These are phyloP conservation scores for Pseudochromis fuscus DNA, from an alignment of 2,797 vertebrate species.

Conservation along the genomic window DNA sequence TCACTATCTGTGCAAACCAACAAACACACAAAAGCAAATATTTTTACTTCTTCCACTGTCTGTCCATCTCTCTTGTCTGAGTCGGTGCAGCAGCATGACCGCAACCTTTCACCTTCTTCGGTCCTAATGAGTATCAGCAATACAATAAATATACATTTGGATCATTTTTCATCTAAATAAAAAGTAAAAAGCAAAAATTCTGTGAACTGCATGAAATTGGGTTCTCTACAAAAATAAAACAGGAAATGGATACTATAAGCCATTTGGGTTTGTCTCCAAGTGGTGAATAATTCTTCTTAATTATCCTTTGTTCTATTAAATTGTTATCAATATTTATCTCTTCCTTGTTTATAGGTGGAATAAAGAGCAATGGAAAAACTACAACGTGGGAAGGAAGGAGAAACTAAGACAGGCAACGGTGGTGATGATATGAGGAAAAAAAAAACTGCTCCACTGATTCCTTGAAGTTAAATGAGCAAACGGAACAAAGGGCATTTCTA, in stretches of 20 bases:
- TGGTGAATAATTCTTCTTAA: no score
- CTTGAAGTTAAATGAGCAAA: conserved; percentile 13
- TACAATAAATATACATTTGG: conserved; percentile 16
- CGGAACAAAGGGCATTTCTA: background rate
- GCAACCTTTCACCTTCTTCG: conserved; percentile 5
- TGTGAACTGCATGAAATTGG: background rate
- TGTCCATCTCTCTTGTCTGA: conserved; percentile 7
- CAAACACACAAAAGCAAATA: no score
- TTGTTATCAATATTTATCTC: background rate
- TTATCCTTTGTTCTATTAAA: background rate
- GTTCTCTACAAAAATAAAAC: background rate
- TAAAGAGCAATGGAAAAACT: background rate
- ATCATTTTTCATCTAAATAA: background rate
- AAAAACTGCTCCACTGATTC: background rate
- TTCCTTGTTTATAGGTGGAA: background rate
- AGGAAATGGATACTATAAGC: background rate
- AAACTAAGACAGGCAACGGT: background rate
- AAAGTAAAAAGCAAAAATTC: background rate
- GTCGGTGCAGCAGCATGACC: background rate
- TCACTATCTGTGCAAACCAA: background rate
- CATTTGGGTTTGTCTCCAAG: background rate
- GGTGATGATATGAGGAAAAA: background rate
- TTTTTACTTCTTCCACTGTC: conserved; percentile 34
- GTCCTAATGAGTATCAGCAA: conserved; percentile 2
- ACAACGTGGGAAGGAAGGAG: background rate